Conservation (phyloP, 2,888 invertebrate genomes). For the Drosophila melanosoma region DNA sequence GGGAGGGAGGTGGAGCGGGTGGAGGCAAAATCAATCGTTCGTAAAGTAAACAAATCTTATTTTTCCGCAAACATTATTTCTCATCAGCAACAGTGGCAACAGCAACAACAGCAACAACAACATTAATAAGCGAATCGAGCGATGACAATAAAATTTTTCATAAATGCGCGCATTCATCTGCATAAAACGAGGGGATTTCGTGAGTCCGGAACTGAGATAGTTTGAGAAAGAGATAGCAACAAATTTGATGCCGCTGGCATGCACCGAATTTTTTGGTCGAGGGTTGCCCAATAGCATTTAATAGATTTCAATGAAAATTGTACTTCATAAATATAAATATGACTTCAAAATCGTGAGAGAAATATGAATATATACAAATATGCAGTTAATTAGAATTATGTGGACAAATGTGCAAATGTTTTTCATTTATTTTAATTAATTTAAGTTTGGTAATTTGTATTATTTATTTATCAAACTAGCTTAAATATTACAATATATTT, state of each 20-base stretch:
- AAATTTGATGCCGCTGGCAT: constrained; percentile 27
- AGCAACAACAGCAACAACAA: constrained; percentile 36
- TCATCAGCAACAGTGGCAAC: constrained; percentile 63
- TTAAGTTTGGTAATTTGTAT: not conserved
- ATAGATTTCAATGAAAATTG: not conserved
- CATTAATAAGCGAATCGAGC: constrained; percentile 46
- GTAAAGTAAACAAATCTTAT: constrained; percentile 81
- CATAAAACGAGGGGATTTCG: constrained; percentile 52
- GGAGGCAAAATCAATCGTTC: constrained; percentile 74
- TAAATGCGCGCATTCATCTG: constrained; percentile 80
- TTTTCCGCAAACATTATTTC: constrained; percentile 81
- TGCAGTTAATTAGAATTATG: not conserved
- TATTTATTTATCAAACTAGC: not conserved
- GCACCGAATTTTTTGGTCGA: constrained; percentile 47
- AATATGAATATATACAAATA: not conserved
- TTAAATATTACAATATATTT: too few relatives aligned
- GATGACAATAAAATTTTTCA: constrained; percentile 77
- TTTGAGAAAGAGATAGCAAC: not conserved
- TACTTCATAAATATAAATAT: not conserved
- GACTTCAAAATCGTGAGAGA: not conserved
- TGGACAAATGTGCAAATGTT: not conserved
- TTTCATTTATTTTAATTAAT: too few relatives aligned
- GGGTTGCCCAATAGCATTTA: constrained; percentile 21
- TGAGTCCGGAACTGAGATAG: not conserved
- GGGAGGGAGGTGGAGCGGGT: not conserved